Conservation (phyloP, 2,888 invertebrate species). For the Callyntrura sp. region DNA sequence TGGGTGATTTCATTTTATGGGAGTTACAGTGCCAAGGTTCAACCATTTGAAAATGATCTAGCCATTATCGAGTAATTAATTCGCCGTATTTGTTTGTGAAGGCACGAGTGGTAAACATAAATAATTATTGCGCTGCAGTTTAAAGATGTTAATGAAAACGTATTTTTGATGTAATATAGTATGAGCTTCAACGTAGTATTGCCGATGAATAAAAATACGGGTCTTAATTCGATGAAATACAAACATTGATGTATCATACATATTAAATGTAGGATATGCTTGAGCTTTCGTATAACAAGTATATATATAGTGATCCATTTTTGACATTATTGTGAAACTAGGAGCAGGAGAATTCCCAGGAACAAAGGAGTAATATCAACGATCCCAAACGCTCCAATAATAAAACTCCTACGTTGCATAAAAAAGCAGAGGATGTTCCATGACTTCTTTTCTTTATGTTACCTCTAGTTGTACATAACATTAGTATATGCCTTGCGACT, state of each 20-base stretch:
- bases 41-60: too few relatives aligned
- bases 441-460: slow-evolving; percentile 42
- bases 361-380: slow-evolving; percentile 53
- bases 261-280: slow-evolving; percentile 17
- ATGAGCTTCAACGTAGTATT: too few relatives aligned
- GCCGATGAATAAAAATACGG: too few relatives aligned
- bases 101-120: too few relatives aligned
- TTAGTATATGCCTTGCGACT: background rate
- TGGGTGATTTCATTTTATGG: too few relatives aligned
- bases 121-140: too few relatives aligned
- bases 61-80: too few relatives aligned
- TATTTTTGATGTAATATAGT: too few relatives aligned
- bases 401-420: slow-evolving; percentile 76
- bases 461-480: background rate
- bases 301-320: background rate
- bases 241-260: background rate
- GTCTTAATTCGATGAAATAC: too few relatives aligned
- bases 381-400: slow-evolving; percentile 71
- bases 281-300: slow-evolving; percentile 8
- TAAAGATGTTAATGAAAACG: too few relatives aligned
- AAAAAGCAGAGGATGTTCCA: slow-evolving; percentile 53
- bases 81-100: too few relatives aligned
- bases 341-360: slow-evolving; percentile 36
- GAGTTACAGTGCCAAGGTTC: too few relatives aligned
- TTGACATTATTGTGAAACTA: slow-evolving; percentile 27